Evolutionary conservation across 2,113 vertebrate species (phyloP).

Genomic region (Rhinogobius similis): DNA sequence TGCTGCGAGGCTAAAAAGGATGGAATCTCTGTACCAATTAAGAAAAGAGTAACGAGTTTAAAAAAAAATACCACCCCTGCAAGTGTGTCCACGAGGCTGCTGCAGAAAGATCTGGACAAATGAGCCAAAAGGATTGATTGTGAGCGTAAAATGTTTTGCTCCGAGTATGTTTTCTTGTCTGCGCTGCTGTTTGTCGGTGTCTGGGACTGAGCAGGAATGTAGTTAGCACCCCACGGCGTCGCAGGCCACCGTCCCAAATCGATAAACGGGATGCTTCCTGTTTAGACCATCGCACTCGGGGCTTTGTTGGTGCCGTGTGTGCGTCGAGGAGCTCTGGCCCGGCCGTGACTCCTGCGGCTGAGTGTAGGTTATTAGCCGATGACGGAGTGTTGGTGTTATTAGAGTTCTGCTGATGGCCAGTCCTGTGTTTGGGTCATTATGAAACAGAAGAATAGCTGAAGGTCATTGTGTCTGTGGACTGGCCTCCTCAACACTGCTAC

Average conservation of each 20-base stretch:
- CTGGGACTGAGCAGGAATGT: constrained; percentile 52
- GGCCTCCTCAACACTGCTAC: constrained; percentile 54
- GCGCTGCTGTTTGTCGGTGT: constrained; percentile 51
- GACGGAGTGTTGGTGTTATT: constrained; percentile 70
- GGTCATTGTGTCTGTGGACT: constrained; percentile 66
- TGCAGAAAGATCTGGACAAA: constrained; percentile 48
- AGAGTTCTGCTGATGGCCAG: constrained; percentile 69
- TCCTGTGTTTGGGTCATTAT: constrained; percentile 72
- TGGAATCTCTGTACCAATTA: constrained; percentile 73
- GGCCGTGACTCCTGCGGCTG: constrained; percentile 56
- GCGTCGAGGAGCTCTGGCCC: constrained; percentile 56
- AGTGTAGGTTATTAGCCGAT: constrained; percentile 69
- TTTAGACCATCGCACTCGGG: constrained; percentile 56
- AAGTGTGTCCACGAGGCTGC: constrained; percentile 31
- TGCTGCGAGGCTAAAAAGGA: constrained; percentile 58
- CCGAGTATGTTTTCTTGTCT: constrained; percentile 27
- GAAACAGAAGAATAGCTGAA: constrained; percentile 66
- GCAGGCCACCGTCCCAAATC: constrained; percentile 49
- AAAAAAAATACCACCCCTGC: constrained; percentile 61
- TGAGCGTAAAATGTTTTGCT: constrained; percentile 61
- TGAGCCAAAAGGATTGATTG: constrained; percentile 61
- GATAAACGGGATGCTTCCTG: constrained; percentile 66
- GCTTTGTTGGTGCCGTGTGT: constrained; percentile 54
- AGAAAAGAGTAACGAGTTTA: constrained; percentile 73
- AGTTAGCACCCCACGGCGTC: constrained; percentile 33